Conservation (phyloP, 2,113 vertebrate genomes). For the Mus pahari region DNA sequence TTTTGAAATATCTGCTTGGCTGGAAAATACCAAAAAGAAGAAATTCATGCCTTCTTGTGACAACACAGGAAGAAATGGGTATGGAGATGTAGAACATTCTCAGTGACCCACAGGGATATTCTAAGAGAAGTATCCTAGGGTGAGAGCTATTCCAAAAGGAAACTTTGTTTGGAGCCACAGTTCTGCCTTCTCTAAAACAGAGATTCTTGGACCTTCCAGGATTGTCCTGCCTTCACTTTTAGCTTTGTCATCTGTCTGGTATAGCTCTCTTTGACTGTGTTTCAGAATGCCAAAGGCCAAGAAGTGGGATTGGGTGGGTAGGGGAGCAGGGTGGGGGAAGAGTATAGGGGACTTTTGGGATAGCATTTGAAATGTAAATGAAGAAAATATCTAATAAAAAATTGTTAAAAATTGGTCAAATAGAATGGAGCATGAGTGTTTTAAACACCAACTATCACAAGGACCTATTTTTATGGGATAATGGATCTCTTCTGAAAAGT, state of each 20-base stretch:
- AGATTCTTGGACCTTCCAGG: not conserved
- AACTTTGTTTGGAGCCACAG: rapidly evolving
- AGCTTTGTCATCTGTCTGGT: not conserved
- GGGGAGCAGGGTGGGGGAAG: too few relatives aligned
- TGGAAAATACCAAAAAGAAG: not conserved
- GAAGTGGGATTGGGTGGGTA: too few relatives aligned
- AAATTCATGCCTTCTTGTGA: slow-evolving; percentile 4
- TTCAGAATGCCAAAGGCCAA: too few relatives aligned
- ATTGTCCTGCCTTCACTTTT: slow-evolving; percentile 7
- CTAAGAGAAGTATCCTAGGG: not conserved
- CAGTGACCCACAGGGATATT: not conserved
- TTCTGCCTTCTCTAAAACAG: not conserved
- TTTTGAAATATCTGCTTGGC: not conserved
- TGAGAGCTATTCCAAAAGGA: not conserved
- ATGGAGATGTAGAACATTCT: not conserved
- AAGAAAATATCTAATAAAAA: too few relatives aligned
- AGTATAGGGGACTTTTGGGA: too few relatives aligned
- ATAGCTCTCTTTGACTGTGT: not conserved
- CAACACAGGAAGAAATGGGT: not conserved
- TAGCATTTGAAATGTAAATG: too few relatives aligned
- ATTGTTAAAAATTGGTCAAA: slow-evolving; percentile 40
- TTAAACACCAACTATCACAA: slow-evolving; percentile 15
- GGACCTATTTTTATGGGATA: not conserved
- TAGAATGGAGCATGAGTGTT: not conserved
- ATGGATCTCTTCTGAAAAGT: not conserved